Evolutionary conservation across 2,888 invertebrate genomes (phyloP), one percentile per base, ranked within the genome.

Genomic region (Cryptus viduatorius): DNA sequence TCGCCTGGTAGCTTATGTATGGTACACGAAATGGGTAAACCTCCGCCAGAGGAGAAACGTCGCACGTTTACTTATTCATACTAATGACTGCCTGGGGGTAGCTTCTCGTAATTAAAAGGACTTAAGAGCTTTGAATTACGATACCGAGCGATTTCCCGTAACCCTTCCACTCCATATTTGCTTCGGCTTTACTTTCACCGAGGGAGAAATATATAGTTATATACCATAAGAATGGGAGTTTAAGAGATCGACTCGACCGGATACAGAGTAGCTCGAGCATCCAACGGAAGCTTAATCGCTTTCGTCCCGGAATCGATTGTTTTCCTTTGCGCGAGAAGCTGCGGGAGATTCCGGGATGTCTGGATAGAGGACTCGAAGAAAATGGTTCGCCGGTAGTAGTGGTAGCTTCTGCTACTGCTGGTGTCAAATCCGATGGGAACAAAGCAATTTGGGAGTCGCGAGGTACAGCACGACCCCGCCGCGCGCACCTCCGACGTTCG

Each of bases 61-160:
- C 67, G 85, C 84, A 84, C 81, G 86, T 84, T 91, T 90, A 90
- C 89, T 92, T 90, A 90, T 90, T 92, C 92, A 90, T 91, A 90
- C 91, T 92, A 92, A 92, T 90, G 90, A 91, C 90, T 87, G 84
- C 79, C 88, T 86, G 87, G 84, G 87, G 83, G 71, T 73, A 65
- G 68, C 69, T 83, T 84, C 86, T 86, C 82, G 83, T 89, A 90
- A 90, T 90, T 90, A 87, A 88, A 86, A 85, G 84, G 85, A 79
- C 67, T 88, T 84, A 19, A 59, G 78, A 78, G 78, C 69, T 68
- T 24, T 78, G 59, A 75, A 75, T 75, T 65, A 75, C 64, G 75
- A 75, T 75, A 75, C 65, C 64, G 37, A 75, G 48, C 65, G 37
- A 75, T 50, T 44, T 75, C 75, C 73, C 48, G 29, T 24, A 19